Evolutionary conservation across 2,888 invertebrate species (phyloP).

Genomic region (Atherix ibis): DNA sequence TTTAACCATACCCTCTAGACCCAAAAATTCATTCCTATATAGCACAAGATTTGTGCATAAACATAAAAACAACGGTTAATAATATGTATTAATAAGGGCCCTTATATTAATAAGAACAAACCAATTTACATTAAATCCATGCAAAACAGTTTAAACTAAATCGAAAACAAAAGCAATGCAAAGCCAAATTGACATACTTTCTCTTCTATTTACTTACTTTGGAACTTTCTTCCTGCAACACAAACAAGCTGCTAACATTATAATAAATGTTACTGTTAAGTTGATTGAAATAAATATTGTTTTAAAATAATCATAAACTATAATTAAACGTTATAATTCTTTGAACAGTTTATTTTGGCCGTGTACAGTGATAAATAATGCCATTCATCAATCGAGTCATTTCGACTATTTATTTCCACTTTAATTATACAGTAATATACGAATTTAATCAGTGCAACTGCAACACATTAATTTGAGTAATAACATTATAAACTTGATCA

Average conservation of each 20-base stretch:
- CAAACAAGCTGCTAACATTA: conserved; percentile 48
- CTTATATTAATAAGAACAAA: conserved; percentile 5
- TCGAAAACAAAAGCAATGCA: neutral
- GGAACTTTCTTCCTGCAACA: conserved; percentile 60
- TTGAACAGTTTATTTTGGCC: too few species aligned
- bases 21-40: conserved; percentile 50
- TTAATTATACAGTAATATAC: too few species aligned
- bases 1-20: conserved; percentile 56
- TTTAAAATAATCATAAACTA: conserved; percentile 17
- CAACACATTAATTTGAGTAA: too few species aligned
- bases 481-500: too few species aligned
- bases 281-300: conserved; percentile 26
- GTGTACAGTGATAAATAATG: too few species aligned
- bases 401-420: too few species aligned
- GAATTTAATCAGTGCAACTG: too few species aligned
- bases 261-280: conserved; percentile 31
- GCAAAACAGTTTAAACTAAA: neutral
- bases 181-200: conserved; percentile 9
- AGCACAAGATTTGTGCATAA: too few species aligned
- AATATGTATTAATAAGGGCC: too few species aligned
- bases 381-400: too few species aligned
- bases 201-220: conserved; percentile 41
- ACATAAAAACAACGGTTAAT: conserved; percentile 7
- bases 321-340: too few species aligned
- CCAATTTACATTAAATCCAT: conserved; percentile 1